phyloP scores from a whole-genome alignment of 30 jellyfish, hydroid and myxozoan genomes.

The Aurelia sp. region DNA sequence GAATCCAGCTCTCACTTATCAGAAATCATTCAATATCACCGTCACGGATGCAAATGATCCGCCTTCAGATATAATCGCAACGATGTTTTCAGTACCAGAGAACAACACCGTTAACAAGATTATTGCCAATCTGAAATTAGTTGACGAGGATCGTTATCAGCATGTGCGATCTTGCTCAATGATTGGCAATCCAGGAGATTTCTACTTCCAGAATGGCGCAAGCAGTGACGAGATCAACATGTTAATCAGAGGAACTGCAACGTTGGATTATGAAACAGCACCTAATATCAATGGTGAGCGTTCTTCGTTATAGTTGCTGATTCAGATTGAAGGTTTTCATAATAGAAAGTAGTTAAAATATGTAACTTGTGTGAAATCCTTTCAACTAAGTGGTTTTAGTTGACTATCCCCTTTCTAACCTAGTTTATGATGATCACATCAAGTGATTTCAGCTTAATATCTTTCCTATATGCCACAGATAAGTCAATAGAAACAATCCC shows the following conservation, averaged over 20 bases:
- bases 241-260: constrained; percentile 26
- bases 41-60: constrained; percentile 85
- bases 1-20: constrained; percentile 64
- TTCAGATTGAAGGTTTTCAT: not conserved
- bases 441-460: too few relatives aligned
- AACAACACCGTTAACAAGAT: constrained; percentile 64
- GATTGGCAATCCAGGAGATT: constrained; percentile 43
- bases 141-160: constrained; percentile 74
- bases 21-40: constrained; percentile 60
- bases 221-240: not conserved
- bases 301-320: not conserved
- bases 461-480: too few relatives aligned
- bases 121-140: constrained; percentile 63
- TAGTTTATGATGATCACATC: too few relatives aligned
- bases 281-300: constrained; percentile 46
- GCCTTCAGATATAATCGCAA: constrained; percentile 73
- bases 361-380: too few relatives aligned
- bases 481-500: too few relatives aligned
- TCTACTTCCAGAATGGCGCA: constrained; percentile 8
- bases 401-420: too few relatives aligned
- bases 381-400: too few relatives aligned
- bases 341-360: too few relatives aligned
- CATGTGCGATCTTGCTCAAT: constrained; percentile 20
- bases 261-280: constrained; percentile 66
- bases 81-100: constrained; percentile 60